These are phyloP conservation scores for Elgaria multicarinata DNA, from an alignment of 2,113 vertebrate genomes.

Conservation along the genomic window DNA sequence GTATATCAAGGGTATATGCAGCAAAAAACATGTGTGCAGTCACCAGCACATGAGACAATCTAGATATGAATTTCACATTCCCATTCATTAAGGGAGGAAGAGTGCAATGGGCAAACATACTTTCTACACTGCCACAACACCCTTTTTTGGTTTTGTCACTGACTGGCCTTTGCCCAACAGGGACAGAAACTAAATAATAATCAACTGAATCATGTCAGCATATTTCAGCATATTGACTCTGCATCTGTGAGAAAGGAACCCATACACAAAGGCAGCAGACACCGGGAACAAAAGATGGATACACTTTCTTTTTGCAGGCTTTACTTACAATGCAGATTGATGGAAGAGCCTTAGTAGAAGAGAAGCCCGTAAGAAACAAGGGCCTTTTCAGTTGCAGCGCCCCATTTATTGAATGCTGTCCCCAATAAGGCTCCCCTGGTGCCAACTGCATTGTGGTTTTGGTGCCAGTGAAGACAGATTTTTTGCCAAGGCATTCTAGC, in stretches of 20 bases:
- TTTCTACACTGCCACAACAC: not conserved
- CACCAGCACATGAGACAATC: no score
- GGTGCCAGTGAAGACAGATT: not conserved
- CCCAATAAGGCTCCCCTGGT: not conserved
- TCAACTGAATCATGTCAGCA: not conserved
- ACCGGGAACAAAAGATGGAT: not conserved
- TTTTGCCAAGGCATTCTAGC: no score
- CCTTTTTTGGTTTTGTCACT: not conserved
- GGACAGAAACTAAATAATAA: not conserved
- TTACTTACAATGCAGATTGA: not conserved
- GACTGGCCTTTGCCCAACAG: not conserved
- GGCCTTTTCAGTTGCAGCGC: not conserved
- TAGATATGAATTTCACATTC: no score
- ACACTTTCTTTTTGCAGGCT: not conserved
- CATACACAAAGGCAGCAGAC: not conserved
- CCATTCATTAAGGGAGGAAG: no score
- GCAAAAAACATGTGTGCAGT: no score
- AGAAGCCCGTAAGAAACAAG: not conserved
- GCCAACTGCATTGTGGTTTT: not conserved
- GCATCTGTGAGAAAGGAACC: not conserved
- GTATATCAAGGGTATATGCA: no score
- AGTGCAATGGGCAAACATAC: not conserved
- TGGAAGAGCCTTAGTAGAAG: not conserved
- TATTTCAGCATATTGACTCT: not conserved
- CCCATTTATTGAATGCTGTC: not conserved